A percentile compares a stretch with the other conserved stretches of the same genome.
phyloP scores from a whole-genome alignment of 1,140 invertebrate genomes.

The Steinernema feltiae region DNA sequence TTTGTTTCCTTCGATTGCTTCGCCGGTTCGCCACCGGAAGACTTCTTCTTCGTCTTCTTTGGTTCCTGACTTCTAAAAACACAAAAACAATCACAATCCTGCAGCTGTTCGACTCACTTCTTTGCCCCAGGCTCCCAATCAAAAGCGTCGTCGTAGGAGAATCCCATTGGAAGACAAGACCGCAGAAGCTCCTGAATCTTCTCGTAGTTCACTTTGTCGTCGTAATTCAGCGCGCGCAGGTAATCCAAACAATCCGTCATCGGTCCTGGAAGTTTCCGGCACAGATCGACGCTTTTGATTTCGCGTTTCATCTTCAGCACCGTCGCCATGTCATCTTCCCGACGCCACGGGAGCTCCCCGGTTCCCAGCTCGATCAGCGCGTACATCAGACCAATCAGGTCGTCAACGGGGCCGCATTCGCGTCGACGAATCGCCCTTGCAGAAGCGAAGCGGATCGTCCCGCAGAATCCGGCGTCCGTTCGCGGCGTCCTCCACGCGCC shows the following conservation, averaged over 20 bases:
- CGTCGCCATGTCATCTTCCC: not conserved
- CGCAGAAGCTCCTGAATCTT: not conserved
- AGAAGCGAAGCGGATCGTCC: not conserved
- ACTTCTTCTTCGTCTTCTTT: too few species aligned
- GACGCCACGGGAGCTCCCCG: not conserved
- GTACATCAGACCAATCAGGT: not conserved
- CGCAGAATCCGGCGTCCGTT: not conserved
- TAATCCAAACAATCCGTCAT: not conserved
- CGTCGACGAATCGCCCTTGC: not conserved
- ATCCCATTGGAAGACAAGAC: not conserved
- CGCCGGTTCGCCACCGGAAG: too few species aligned
- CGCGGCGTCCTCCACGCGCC: not conserved
- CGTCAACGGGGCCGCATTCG: not conserved
- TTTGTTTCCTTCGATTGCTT: too few species aligned
- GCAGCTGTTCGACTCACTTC: not conserved
- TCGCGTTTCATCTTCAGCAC: not conserved
- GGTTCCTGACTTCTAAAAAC: not conserved
- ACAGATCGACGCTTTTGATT: not conserved
- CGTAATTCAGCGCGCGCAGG: not conserved
- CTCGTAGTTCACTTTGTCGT: not conserved
- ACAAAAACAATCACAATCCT: not conserved
- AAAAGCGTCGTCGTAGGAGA: not conserved
- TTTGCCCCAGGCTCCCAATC: not conserved
- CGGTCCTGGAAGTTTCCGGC: not conserved
- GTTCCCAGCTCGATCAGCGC: not conserved